Evolutionary conservation across 2,113 vertebrate species (phyloP), one percentile per base, ranked within the genome.

Genomic region (Psophia crepitans): DNA sequence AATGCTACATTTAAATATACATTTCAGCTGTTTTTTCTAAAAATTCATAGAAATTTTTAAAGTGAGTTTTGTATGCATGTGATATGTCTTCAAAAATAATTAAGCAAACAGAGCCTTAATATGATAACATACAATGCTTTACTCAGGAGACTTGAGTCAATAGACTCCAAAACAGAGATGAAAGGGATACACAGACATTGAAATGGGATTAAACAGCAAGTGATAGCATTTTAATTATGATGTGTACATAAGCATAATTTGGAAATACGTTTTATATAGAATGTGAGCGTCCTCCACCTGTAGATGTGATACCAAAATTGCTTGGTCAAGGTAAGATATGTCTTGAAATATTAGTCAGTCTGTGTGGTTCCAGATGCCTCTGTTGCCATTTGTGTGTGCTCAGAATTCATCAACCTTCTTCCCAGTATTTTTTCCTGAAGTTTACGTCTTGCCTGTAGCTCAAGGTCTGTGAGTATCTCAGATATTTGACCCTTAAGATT

Each of bases 401-500:
- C 41, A 28, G 51, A 82, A 81, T 70, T 84, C 32, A 54, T 63
- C 51, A n/a, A 0, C 21, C 30, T 56, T 26, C 43, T 75, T 66
- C 27, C 32, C 14, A 12, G 0, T 35, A 49, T 14, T 75, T 85
- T 89, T 48, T 35, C 35, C 43, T 71, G 39, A 46, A 58, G 21
- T 43, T 53, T 91, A 16, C 18, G 11, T 75, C 39, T 71, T 78
- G 65, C 32, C 18, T 76, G 16, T 48, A 37, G 74, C 43, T 73
- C 30, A 19, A 1, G 24, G 21, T 13, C 61, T 83, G 43, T 16
- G 51, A 24, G 4, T 53, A 60, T 91, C 81, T 94, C 51, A 39
- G 65, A 22, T 91, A 60, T 74, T 77, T 96, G 80, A 61, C 61
- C 53, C 70, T 64, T 83, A 23, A 88, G 78, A 22, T 76, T 88